A percentile compares a stretch with the other conserved stretches of the same genome.
These are phyloP conservation scores for Cataglyphis hispanica DNA, from an alignment of 1,140 invertebrate genomes.

Conservation along the genomic window DNA sequence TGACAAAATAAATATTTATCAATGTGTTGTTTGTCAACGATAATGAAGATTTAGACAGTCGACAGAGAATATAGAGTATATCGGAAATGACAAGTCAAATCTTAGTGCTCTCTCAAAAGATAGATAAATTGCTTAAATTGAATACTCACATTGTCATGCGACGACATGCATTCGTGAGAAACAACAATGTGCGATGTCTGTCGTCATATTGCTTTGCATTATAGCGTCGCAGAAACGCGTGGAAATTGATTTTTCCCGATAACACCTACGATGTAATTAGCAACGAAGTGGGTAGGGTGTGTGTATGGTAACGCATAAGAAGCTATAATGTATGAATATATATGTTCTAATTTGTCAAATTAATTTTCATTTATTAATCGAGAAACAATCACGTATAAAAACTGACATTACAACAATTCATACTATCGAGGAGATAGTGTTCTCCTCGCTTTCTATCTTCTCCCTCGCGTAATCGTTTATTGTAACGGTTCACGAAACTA, in stretches of 20 bases:
- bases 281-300: neutral
- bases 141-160: conserved; percentile 20
- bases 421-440: no score
- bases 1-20: conserved; percentile 13
- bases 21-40: conserved; percentile 1
- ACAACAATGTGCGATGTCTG: neutral
- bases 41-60: neutral
- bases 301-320: neutral
- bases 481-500: neutral
- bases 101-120: neutral
- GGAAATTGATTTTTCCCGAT: conserved; percentile 30
- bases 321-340: conserved; percentile 2
- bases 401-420: no score
- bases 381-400: neutral
- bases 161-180: neutral
- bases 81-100: neutral
- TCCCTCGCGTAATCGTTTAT: neutral
- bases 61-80: neutral
- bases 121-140: neutral
- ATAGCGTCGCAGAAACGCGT: neutral
- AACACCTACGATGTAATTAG: conserved; percentile 27
- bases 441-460: neutral
- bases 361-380: neutral
- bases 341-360: no score
- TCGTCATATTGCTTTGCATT: conserved; percentile 1